Base-by-base conservation (phyloP, 2,888 invertebrate genomes). In the Clitarchus hookeri region DNA sequence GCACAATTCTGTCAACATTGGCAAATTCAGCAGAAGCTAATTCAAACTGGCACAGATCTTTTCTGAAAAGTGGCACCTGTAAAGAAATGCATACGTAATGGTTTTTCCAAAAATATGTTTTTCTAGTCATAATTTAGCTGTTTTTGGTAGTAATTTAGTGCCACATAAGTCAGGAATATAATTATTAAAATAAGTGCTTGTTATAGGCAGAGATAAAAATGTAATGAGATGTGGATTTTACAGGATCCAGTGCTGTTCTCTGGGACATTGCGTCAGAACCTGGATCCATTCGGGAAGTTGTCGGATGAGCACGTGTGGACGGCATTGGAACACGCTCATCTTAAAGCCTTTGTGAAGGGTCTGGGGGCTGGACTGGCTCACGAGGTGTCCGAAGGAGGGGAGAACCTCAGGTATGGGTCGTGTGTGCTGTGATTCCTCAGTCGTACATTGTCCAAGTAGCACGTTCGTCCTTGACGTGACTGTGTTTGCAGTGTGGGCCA, bases 201-300 rank as follows among this genome's bases (percentile, higher is more conserved):
- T 9, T 48, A 48, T 2, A 48, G 12, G 6, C 48, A 16, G 48
- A 48, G 3, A 1, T 1, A 13, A 6, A 11, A 13, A 6, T 11
- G 0, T 48, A 13, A 48, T 48, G 65, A 2, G n/a, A 23, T n/a
- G 65, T 65, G 65, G 19, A 23, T 23, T 85, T 87, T 86, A 25
- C 96, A 99, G 93, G 99, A 99, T 92, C 98, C 98, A 0, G 97
- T 98, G 83, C 93, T 99, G 87, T 99, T 99, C 93, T 97, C 98
- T 27, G 98, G 98, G 84, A 95, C 96, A 11, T 92, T 99, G 89
- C 94, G 98, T 85, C 94, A 97, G 92, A 99, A 99, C 93, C 93
- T 99, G 88, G 99, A 99, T 93, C 99, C 99, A 4, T 97, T 98
- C 91, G 93, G 94, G 89, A 91, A 91, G 2, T 94, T 96, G 91